Percentiles rank a stretch among this genome's conserved stretches.
Conservation (phyloP, 2,888 invertebrate species). For the Tigriopus californicus region DNA sequence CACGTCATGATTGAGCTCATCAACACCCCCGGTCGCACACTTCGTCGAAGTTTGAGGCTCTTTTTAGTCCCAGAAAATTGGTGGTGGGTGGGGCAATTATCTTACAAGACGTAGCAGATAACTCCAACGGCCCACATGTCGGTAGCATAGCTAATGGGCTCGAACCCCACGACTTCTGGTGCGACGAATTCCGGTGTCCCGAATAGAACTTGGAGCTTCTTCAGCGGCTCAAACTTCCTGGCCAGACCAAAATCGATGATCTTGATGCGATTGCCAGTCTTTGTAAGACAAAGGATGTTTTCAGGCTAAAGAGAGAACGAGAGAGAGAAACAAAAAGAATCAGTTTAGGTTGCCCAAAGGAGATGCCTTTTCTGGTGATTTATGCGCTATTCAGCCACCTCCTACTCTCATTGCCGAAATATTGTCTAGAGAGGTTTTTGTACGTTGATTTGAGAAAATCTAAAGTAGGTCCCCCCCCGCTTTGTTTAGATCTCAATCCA, state of each 20-base stretch:
- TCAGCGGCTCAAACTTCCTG: conserved; percentile 69
- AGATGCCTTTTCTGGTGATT: too few relatives aligned
- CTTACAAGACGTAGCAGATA: conserved; percentile 94
- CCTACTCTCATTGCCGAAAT: too few relatives aligned
- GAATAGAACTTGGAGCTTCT: conserved; percentile 79
- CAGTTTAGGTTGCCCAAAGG: background rate
- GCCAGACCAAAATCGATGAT: conserved; percentile 97
- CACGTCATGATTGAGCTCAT: background rate
- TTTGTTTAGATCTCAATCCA: too few relatives aligned
- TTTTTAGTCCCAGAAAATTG: too few relatives aligned
- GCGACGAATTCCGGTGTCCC: conserved; percentile 98
- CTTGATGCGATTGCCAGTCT: conserved; percentile 92
- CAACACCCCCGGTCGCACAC: too few relatives aligned
- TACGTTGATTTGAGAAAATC: background rate
- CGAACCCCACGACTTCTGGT: conserved; percentile 96
- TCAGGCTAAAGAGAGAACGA: conserved; percentile 62
- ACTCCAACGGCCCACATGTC: conserved; percentile 99
- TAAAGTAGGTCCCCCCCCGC: conserved; percentile 18
- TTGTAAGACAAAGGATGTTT: conserved; percentile 88
- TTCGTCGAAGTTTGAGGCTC: too few relatives aligned
- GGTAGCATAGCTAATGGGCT: conserved; percentile 80
- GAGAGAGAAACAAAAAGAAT: background rate
- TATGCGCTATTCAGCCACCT: too few relatives aligned
- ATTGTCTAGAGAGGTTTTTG: background rate
- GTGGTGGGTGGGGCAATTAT: conserved; percentile 23